Conservation (phyloP, 1,140 invertebrate species). For the Arion vulgaris region DNA sequence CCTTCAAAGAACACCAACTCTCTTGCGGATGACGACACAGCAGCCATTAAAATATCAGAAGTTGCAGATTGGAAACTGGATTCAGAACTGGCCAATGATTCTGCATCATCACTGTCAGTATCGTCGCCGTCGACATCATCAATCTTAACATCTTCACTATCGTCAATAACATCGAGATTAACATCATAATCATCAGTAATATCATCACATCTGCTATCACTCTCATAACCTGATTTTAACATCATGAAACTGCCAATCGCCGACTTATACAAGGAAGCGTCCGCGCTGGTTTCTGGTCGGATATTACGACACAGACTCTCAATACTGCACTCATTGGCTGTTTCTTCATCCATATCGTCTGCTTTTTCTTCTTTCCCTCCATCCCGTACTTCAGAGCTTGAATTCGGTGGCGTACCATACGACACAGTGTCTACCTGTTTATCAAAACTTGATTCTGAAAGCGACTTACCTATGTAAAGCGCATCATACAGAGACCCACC, state of each 20-base stretch:
- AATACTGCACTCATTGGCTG: neutral
- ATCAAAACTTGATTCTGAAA: neutral
- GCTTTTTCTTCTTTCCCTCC: slow-evolving; percentile 3
- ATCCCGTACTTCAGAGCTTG: neutral
- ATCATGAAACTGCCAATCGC: neutral
- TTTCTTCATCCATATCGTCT: neutral
- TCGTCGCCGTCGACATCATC: neutral
- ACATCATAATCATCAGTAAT: neutral
- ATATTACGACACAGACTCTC: neutral
- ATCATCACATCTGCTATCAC: neutral
- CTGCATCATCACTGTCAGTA: neutral
- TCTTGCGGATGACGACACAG: neutral
- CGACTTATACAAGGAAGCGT: neutral
- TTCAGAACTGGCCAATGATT: slow-evolving; percentile 14
- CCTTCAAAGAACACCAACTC: slow-evolving; percentile 26
- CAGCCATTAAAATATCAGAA: slow-evolving; percentile 30
- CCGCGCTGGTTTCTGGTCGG: neutral
- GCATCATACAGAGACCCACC: neutral
- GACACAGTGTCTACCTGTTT: neutral
- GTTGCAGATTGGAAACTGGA: slow-evolving; percentile 37
- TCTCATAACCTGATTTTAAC: neutral
- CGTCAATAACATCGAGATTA: neutral
- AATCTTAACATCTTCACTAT: neutral
- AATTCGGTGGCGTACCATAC: neutral
- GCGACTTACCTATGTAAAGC: neutral